Conservation (phyloP, 2,888 invertebrate genomes). For the Iphiclides podalirius region DNA sequence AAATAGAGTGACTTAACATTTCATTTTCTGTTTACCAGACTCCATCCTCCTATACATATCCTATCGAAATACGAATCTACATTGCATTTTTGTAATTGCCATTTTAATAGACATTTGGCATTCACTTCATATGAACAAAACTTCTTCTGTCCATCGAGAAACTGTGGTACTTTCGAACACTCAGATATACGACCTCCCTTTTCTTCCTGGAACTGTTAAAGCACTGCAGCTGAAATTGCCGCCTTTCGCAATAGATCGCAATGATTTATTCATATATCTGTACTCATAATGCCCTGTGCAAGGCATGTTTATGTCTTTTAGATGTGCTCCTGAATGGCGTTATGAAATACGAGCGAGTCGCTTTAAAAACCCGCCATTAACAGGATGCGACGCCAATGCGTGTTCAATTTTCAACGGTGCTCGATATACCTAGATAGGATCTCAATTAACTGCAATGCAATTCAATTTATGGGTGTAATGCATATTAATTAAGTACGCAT, state of each 20-base stretch:
- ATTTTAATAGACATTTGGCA: too few relatives aligned
- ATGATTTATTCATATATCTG: constrained; percentile 55
- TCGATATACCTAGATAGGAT: constrained; percentile 8
- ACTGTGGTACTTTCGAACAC: constrained; percentile 2
- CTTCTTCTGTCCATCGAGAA: constrained; percentile 14
- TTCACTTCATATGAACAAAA: too few relatives aligned
- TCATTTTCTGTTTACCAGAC: too few relatives aligned
- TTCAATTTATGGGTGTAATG: constrained; percentile 16
- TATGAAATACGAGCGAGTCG: constrained; percentile 9
- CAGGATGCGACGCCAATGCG: not conserved
- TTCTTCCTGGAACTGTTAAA: constrained; percentile 24
- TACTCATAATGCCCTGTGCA: constrained; percentile 34
- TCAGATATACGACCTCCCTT: constrained; percentile 16
- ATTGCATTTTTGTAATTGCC: too few relatives aligned
- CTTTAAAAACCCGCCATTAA: constrained; percentile 15
- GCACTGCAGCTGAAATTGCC: constrained; percentile 39
- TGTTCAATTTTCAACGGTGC: constrained; percentile 8
- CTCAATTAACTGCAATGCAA: constrained; percentile 11
- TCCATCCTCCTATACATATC: too few relatives aligned
- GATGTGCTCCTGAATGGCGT: constrained; percentile 15
- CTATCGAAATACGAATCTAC: too few relatives aligned
- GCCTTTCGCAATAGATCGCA: constrained; percentile 45
- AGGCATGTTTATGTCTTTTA: constrained; percentile 24
- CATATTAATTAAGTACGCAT: constrained; percentile 20
- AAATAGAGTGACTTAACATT: too few relatives aligned